A percentile compares a stretch with the other conserved stretches of the same genome.
Evolutionary conservation across 2,888 invertebrate genomes (phyloP).

Genomic region (Carterocephalus palaemon): DNA sequence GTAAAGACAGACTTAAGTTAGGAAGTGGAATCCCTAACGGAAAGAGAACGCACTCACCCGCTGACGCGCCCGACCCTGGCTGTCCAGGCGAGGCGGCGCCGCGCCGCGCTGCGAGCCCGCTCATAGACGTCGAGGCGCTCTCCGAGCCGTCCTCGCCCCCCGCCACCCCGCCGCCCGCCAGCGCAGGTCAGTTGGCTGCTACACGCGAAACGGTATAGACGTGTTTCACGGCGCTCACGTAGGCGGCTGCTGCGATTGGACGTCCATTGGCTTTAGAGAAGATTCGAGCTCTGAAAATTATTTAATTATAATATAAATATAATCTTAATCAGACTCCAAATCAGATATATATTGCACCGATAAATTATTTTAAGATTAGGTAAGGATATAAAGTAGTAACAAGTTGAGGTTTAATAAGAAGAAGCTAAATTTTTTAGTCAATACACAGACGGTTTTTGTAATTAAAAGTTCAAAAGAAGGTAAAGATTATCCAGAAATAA

Average conservation of each 20-base stretch:
- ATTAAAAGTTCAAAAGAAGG: neutral
- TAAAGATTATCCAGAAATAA: neutral
- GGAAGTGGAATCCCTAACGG: constrained; percentile 19
- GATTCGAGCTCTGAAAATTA: no score
- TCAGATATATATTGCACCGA: no score
- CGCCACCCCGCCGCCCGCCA: constrained; percentile 54
- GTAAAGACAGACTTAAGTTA: constrained; percentile 17
- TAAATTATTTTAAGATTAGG: no score
- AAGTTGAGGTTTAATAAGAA: neutral
- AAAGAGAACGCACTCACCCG: constrained; percentile 33
- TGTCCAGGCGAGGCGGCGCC: constrained; percentile 82
- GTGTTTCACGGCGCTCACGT: constrained; percentile 6
- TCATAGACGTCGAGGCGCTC: constrained; percentile 83
- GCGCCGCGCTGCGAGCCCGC: constrained; percentile 81
- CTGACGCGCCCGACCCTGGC: constrained; percentile 38
- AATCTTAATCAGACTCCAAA: no score
- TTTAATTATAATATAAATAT: no score
- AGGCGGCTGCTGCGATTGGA: constrained; percentile 1
- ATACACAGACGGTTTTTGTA: neutral
- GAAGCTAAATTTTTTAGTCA: neutral
- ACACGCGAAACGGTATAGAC: constrained; percentile 66
- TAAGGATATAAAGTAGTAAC: no score
- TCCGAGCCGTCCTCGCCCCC: constrained; percentile 79
- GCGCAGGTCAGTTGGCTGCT: constrained; percentile 80
- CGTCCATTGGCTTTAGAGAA: neutral